Evolutionary conservation across 2,888 invertebrate genomes (phyloP).

Genomic region (Altica lythri): DNA sequence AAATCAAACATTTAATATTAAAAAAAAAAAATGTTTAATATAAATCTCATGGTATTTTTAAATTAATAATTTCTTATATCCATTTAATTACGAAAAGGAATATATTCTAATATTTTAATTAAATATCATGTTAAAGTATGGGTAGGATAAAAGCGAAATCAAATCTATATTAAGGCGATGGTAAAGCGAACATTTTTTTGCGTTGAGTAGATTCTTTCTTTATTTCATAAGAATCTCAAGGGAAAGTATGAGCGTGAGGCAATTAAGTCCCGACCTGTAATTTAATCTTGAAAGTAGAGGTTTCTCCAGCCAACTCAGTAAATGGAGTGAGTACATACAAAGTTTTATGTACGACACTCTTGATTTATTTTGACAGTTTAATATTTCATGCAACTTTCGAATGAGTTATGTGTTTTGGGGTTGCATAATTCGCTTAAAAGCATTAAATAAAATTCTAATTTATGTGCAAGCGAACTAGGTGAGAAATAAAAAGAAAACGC

Average conservation of each 20-base stretch:
- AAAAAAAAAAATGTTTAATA: too few relatives aligned
- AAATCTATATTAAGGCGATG: too few relatives aligned
- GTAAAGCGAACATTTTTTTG: too few relatives aligned
- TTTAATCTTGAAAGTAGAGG: conserved; percentile 30
- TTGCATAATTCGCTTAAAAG: conserved; percentile 28
- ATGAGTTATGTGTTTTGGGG: conserved; percentile 31
- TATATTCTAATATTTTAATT: too few relatives aligned
- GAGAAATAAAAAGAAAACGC: conserved; percentile 13
- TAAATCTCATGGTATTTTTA: too few relatives aligned
- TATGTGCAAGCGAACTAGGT: conserved; percentile 17
- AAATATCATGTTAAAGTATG: too few relatives aligned
- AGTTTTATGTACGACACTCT: conserved; percentile 22
- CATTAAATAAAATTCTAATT: conserved; percentile 24
- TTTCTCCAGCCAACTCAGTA: conserved; percentile 24
- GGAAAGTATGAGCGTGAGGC: conserved; percentile 25
- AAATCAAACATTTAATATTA: too few relatives aligned
- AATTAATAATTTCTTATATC: too few relatives aligned
- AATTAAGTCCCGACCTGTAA: conserved; percentile 33
- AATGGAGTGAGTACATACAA: conserved; percentile 25
- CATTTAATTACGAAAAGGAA: too few relatives aligned
- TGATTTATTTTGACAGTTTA: conserved; percentile 32
- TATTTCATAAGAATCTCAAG: conserved; percentile 22
- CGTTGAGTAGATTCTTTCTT: conserved; percentile 6
- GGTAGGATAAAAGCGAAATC: too few relatives aligned
- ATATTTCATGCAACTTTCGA: conserved; percentile 28